Conservation (phyloP, 2,113 vertebrate genomes). For the Panurus biarmicus region DNA sequence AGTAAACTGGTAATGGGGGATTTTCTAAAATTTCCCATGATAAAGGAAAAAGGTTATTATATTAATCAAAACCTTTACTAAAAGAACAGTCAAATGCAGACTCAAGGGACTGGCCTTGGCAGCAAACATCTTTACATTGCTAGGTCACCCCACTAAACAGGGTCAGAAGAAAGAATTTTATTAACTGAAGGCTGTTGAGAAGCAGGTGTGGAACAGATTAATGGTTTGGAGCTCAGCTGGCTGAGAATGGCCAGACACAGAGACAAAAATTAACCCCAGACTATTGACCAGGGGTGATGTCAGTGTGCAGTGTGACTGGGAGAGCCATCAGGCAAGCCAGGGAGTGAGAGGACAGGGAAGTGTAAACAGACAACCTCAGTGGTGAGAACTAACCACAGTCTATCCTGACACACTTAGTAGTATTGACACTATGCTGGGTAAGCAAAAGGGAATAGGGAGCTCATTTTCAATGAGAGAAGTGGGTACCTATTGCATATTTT, state of each 20-base stretch:
- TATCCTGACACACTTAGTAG: background rate
- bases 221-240: background rate
- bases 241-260: background rate
- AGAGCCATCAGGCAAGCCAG: background rate
- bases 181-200: background rate
- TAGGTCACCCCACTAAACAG: background rate
- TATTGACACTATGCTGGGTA: background rate
- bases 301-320: background rate
- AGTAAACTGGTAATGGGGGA: background rate
- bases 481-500: background rate
- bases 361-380: background rate
- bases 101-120: background rate
- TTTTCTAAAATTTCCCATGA: background rate
- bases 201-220: slow-evolving; percentile 20
- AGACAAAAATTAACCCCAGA: background rate
- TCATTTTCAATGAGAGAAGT: background rate
- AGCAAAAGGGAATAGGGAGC: background rate
- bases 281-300: background rate
- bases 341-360: background rate
- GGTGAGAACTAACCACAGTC: background rate
- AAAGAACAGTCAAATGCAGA: background rate
- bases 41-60: background rate
- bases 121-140: background rate
- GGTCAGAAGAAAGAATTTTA: slow-evolving; percentile 18
- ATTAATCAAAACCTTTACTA: background rate